Evolutionary conservation across 2,797 vertebrate species (phyloP).

Genomic region (Florisuga fusca): DNA sequence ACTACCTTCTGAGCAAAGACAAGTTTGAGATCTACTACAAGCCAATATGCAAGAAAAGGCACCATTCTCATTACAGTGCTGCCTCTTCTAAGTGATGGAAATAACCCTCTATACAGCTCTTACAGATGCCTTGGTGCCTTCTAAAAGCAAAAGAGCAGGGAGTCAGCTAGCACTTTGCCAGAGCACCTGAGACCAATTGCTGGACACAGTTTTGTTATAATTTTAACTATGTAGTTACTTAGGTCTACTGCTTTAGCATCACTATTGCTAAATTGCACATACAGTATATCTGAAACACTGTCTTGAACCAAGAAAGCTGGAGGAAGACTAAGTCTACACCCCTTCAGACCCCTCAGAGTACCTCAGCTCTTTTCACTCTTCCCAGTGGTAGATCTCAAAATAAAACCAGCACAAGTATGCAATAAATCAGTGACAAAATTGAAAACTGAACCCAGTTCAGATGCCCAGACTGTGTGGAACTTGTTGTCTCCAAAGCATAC

Average conservation of each 20-base stretch:
- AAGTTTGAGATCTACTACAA: neutral
- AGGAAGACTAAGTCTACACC: neutral
- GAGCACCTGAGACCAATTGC: neutral
- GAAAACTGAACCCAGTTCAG: neutral
- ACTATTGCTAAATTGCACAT: neutral
- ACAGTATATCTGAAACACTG: neutral
- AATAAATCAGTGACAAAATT: neutral
- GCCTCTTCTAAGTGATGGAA: neutral
- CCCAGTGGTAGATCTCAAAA: neutral
- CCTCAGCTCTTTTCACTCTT: neutral
- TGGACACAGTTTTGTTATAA: neutral
- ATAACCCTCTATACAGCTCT: neutral
- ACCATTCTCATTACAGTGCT: neutral
- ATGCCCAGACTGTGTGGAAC: neutral
- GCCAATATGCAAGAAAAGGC: neutral
- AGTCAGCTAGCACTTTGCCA: neutral
- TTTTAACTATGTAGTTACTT: neutral
- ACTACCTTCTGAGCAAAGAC: neutral
- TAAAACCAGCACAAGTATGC: neutral
- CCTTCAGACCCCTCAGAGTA: neutral
- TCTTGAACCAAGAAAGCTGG: neutral
- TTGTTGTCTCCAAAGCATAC: neutral
- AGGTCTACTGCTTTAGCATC: neutral
- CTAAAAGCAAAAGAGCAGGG: neutral
- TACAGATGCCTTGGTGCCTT: neutral